Percentiles rank a stretch among this genome's conserved stretches.
Evolutionary conservation across 1,140 invertebrate species (phyloP).

Genomic region (Hetaerina americana): DNA sequence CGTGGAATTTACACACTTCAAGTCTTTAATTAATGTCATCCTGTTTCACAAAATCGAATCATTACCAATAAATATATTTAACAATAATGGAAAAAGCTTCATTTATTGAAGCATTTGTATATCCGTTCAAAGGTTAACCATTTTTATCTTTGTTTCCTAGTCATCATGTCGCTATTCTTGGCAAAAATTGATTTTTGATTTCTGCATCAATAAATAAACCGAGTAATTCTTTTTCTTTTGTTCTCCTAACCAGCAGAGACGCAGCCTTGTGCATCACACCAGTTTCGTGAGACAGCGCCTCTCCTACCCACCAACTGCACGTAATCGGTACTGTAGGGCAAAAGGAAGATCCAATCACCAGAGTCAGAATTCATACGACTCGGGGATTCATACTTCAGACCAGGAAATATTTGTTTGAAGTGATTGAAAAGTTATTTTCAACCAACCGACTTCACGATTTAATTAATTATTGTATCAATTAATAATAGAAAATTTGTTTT

Average conservation of each 20-base stretch:
- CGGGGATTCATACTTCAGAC: constrained; percentile 11
- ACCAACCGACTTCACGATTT: background rate
- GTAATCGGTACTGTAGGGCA: constrained; percentile 6
- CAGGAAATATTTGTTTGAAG: constrained; percentile 13
- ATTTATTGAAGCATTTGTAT: too few species aligned
- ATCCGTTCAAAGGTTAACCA: too few species aligned
- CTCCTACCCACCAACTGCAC: constrained; percentile 9
- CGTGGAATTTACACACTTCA: too few species aligned
- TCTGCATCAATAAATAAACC: too few species aligned
- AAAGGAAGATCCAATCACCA: constrained; percentile 3
- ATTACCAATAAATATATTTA: too few species aligned
- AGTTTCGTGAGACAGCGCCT: constrained; percentile 9
- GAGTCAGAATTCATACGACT: constrained; percentile 10
- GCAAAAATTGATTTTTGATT: too few species aligned
- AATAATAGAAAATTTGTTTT: background rate
- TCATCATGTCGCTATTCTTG: too few species aligned
- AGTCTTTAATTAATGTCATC: too few species aligned
- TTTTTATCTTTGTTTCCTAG: too few species aligned
- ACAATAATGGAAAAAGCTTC: too few species aligned
- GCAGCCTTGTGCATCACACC: background rate
- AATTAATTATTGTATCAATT: background rate
- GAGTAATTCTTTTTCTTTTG: background rate
- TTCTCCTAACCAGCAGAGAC: background rate
- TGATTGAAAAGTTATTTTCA: background rate
- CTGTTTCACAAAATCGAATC: too few species aligned